Base-by-base conservation (phyloP, 2,888 invertebrate genomes). In the Tiliacea citrago region DNA sequence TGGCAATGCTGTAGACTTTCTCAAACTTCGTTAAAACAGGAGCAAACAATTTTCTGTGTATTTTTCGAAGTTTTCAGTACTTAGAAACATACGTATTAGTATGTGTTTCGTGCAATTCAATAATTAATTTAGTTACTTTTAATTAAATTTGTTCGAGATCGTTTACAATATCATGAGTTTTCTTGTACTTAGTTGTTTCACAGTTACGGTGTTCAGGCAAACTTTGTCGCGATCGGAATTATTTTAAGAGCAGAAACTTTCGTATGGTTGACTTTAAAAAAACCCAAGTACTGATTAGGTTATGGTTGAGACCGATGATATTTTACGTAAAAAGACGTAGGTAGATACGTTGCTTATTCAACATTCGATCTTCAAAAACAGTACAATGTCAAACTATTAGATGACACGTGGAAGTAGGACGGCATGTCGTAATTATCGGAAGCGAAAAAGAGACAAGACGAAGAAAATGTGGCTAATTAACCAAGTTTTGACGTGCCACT, bases 91-190 rank as follows among this genome's bases (percentile, higher is more conserved):
- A 62, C 18, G 35, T 72, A 57, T 42, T 42, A 9, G 29, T 29
- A 29, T 55, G 42, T 16, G 24, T 71, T 71, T 35, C 10, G 29
- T 13, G 29, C 63, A 58, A 63, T 73, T 77, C 62, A 58, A 81
- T 81, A 51, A 81, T 81, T 74, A 79, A 69, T 79, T 70, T 42
- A 70, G 61, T 79, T 79, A 71, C 61, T 78, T 73, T 83, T 83
- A 78, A 81, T 81, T 73, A 83, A 80, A 78, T 77, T 81, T 82
- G 68, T 82, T 77, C 0, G 49, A 58, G 47, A 68, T 65, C 78
- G 60, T 77, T 65, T 65, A 68, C 73, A 66, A 68, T 65, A 83
- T 73, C 60, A 66, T 61, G 65, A 81, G 73, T 82, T 81, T 73
- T 68, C 73, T 83, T 78, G 73, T 78, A 82, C 68, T 82, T 63